These are phyloP conservation scores for Heterohyrax brucei DNA, from an alignment of 2,797 vertebrate species.

Conservation along the genomic window DNA sequence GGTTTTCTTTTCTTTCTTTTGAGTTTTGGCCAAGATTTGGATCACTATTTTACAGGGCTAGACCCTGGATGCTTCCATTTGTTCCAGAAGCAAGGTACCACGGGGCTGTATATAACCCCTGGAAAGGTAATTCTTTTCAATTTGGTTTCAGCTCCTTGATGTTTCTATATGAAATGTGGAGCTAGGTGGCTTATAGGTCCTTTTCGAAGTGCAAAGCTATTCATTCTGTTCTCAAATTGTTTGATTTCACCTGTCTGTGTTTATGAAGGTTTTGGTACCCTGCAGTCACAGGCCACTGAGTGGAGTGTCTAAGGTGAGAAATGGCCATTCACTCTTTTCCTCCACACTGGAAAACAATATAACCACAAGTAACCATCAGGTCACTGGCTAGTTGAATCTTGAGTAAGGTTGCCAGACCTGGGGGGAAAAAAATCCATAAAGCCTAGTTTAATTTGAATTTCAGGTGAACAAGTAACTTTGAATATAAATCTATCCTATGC, in stretches of 20 bases:
- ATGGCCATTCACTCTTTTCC: neutral
- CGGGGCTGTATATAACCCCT: neutral
- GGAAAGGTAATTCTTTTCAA: neutral
- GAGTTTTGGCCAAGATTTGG: slow-evolving; percentile 21
- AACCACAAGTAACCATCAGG: neutral
- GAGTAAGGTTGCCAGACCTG: neutral
- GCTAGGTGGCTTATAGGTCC: neutral
- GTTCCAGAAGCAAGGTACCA: slow-evolving; percentile 20
- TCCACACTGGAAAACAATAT: slow-evolving; percentile 4
- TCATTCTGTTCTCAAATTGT: slow-evolving; percentile 1
- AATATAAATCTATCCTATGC: slow-evolving; percentile 1
- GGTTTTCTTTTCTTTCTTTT: neutral
- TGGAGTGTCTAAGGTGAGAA: neutral
- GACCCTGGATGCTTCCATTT: neutral
- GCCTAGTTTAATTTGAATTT: slow-evolving; percentile 51
- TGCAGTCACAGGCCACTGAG: neutral
- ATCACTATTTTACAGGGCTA: neutral
- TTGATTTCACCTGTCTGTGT: neutral
- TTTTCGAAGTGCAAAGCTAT: neutral
- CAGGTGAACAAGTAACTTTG: slow-evolving; percentile 18
- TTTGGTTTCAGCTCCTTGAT: neutral
- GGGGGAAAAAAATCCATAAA: slow-evolving; percentile 1
- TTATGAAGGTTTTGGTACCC: neutral
- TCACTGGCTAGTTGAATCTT: neutral
- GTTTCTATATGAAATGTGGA: neutral